Percentiles rank a stretch among this genome's conserved stretches.
Conservation (phyloP, 2,113 vertebrate genomes). For the Aegithalos caudatus region DNA sequence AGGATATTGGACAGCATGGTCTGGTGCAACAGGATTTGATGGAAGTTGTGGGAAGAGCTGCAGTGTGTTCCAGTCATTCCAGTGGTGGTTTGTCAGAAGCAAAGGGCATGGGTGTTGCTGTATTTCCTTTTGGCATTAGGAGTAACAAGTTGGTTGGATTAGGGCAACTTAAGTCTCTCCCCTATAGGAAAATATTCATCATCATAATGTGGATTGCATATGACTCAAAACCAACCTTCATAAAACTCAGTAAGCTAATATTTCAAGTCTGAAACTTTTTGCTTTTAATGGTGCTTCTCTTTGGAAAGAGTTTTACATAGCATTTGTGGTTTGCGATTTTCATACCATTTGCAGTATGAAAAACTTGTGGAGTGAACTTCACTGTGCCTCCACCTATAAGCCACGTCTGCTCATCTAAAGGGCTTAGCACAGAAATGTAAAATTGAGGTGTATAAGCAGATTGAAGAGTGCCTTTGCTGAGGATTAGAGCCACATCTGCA, state of each 20-base stretch:
- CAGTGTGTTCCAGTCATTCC: constrained; percentile 35
- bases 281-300: not conserved
- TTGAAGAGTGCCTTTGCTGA: not conserved
- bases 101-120: constrained; percentile 50
- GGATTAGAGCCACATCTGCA: not conserved
- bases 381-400: not conserved
- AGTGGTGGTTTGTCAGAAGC: constrained; percentile 36
- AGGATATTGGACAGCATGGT: not conserved
- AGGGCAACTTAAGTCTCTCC: constrained; percentile 46
- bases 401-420: not conserved
- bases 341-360: not conserved
- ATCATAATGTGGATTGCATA: constrained; percentile 22
- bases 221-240: constrained; percentile 55
- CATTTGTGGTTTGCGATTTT: not conserved
- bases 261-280: constrained; percentile 12
- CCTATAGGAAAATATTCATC: constrained; percentile 62
- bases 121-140: constrained; percentile 54
- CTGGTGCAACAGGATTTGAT: constrained; percentile 2
- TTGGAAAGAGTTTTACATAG: not conserved
- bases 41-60: constrained; percentile 25
- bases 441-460: not conserved
- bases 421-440: not conserved
- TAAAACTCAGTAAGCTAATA: constrained; percentile 5
- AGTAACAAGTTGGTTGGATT: constrained; percentile 36
- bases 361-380: not conserved